Base-by-base conservation (phyloP, 2,113 vertebrate species). In the Pituophis catenifer region DNA sequence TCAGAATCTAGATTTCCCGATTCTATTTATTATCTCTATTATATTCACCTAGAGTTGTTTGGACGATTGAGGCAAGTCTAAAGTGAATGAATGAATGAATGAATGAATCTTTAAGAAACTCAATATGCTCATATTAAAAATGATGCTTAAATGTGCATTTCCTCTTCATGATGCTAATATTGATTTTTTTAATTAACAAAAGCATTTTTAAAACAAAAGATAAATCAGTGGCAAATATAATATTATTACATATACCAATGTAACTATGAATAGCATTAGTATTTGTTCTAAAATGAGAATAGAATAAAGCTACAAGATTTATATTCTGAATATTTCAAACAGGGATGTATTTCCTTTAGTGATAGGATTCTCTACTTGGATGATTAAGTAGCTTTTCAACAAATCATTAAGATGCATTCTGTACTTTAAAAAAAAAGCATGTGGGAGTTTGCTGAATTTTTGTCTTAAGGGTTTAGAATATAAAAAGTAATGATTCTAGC, bases 391-490 rank as follows among this genome's bases (percentile, higher is more conserved):
- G 23, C 87, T 44, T 88, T 95, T 93, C 65, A 94, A 33, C 91
- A 62, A 0, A 86, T 59, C 87, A 48, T 91, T 1, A 75, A 94
- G 65, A 5, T 24, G 4, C 86, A 81, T 94, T 90, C 23, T 81
- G 15, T 21, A 90, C 17, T 8, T 90, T 52, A 33, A 75, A 75
- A 75, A 75, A 44, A 53, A 38, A 15, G 21, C 48, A 5, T 54
- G 5, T 92, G 9, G 0, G 58, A 17, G 55, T 93, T 62, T 92
- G 13, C 65, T 94, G 50, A 89, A 94, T 93, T 86, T 44, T 93
- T 88, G 91, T 50, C 93, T 62, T n/a, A 89, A 92, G n/a, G 89
- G 19, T 65, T 48, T 65, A 93, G 24, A 94, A 57, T 65, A 15
- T 7, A 94, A 58, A n/a, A 94, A 86, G 65, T 93, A 53, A 29